Percentiles rank a stretch among this genome's conserved stretches.
phyloP scores from a whole-genome alignment of 2,888 invertebrate species.

The Octonoba sinensis region DNA sequence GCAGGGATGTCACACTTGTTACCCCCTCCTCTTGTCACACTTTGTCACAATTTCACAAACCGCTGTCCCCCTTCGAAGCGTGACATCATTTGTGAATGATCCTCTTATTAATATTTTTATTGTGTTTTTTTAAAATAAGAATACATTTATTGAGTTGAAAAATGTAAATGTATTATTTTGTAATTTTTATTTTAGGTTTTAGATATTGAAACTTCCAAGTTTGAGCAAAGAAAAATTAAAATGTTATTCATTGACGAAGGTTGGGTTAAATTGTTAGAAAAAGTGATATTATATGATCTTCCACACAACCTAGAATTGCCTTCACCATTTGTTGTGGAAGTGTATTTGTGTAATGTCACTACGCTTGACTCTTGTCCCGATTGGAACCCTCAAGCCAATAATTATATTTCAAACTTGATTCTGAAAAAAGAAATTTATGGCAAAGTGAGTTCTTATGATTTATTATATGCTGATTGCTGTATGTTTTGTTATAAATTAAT shows the following conservation, averaged over 20 bases:
- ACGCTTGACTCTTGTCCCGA: constrained; percentile 75
- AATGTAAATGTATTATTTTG: neutral
- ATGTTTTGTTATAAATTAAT: neutral
- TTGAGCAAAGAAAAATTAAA: constrained; percentile 64
- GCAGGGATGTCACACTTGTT: too few relatives aligned
- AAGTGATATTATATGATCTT: constrained; percentile 70
- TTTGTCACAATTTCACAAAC: too few relatives aligned
- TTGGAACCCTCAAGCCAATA: constrained; percentile 74
- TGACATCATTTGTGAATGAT: too few relatives aligned
- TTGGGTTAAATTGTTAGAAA: constrained; percentile 59
- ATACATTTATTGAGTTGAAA: too few relatives aligned
- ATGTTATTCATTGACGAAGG: constrained; percentile 78
- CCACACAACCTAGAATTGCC: constrained; percentile 71
- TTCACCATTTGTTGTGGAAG: constrained; percentile 74
- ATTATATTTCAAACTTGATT: constrained; percentile 69
- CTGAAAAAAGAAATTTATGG: constrained; percentile 68
- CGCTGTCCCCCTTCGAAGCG: too few relatives aligned
- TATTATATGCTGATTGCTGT: neutral
- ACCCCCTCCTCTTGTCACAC: too few relatives aligned
- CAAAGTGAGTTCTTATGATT: constrained; percentile 68
- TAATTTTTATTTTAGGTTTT: constrained; percentile 28
- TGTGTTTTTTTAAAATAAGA: too few relatives aligned
- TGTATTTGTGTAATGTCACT: constrained; percentile 74
- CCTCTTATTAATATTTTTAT: too few relatives aligned
- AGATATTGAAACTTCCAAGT: neutral